phyloP scores from a whole-genome alignment of 2,797 vertebrate genomes.

The Poliocrania exsul region DNA sequence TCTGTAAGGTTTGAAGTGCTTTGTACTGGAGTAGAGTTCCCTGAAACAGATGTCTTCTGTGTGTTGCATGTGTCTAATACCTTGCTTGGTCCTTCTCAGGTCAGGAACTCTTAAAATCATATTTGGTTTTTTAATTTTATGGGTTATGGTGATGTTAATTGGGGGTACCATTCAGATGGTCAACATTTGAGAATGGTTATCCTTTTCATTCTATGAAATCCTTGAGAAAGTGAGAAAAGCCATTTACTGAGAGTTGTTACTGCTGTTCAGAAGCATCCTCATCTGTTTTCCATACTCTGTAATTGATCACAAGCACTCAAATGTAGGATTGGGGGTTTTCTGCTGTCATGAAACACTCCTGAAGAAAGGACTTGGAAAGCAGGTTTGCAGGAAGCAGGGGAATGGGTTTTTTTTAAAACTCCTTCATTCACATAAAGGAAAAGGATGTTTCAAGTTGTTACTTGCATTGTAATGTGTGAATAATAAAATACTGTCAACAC shows the following conservation, averaged over 20 bases:
- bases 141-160: background rate
- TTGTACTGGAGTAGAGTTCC: background rate
- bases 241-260: background rate
- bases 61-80: background rate
- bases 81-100: background rate
- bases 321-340: background rate
- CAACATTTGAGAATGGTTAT: background rate
- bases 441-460: background rate
- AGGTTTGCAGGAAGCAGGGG: background rate
- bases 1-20: background rate
- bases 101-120: background rate
- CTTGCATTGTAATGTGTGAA: background rate
- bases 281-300: background rate
- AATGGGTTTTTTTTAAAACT: background rate
- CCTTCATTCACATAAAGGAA: background rate
- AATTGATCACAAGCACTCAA: background rate
- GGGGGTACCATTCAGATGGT: background rate
- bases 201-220: background rate
- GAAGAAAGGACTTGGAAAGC: conserved; percentile 69
- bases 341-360: background rate
- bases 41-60: background rate
- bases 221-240: background rate
- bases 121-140: background rate
- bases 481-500: background rate
- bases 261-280: background rate